phyloP scores from a whole-genome alignment of 2,888 invertebrate species.

The Cerastis rubricosa region DNA sequence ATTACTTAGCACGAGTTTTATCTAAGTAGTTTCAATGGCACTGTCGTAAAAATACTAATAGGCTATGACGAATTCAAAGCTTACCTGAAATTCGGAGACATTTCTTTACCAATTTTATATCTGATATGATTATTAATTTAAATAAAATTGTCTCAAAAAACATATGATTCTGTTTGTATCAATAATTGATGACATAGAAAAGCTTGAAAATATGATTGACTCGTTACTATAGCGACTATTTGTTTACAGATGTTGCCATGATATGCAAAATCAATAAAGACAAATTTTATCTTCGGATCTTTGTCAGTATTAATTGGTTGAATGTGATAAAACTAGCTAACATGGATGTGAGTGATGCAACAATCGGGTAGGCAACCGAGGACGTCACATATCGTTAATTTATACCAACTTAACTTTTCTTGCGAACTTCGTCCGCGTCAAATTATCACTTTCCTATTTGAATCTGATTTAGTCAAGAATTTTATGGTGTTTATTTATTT shows the following conservation, averaged over 20 bases:
- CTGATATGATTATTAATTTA: neutral
- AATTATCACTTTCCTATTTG: no score
- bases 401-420: no score
- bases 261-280: neutral
- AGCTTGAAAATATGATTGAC: neutral
- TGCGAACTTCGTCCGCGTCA: no score
- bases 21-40: neutral
- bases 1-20: neutral
- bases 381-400: neutral
- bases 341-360: neutral
- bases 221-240: slow-evolving; percentile 23
- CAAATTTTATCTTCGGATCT: neutral
- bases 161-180: neutral
- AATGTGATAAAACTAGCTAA: neutral
- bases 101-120: neutral
- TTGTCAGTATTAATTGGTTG: neutral
- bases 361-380: slow-evolving; percentile 31
- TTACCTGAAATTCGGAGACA: slow-evolving; percentile 31
- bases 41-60: neutral
- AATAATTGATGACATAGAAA: neutral
- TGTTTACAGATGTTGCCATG: slow-evolving; percentile 1
- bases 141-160: slow-evolving; percentile 2
- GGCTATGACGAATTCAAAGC: neutral
- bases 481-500: no score
- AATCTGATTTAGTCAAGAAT: no score